Evolutionary conservation across 2,113 vertebrate genomes (phyloP).

Genomic region (Puma concolor): DNA sequence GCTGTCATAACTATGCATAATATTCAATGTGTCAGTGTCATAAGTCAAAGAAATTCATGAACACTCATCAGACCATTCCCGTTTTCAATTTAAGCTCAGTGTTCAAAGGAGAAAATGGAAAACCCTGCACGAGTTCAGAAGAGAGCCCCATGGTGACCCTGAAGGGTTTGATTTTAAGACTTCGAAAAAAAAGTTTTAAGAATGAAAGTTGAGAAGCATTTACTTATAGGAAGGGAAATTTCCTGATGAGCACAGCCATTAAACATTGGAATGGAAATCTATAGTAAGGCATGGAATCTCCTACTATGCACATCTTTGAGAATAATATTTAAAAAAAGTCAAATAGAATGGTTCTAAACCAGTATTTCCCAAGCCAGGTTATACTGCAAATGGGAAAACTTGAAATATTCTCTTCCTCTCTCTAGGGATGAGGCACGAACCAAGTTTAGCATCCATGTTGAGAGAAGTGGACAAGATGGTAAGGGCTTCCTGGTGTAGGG

Average conservation of each 20-base stretch:
- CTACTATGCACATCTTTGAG: neutral
- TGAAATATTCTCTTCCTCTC: neutral
- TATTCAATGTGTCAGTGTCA: neutral
- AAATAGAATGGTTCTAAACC: neutral
- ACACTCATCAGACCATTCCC: neutral
- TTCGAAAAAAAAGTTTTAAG: neutral
- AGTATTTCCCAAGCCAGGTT: constrained; percentile 3
- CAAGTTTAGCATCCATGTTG: neutral
- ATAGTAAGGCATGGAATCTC: neutral
- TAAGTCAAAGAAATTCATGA: constrained; percentile 22
- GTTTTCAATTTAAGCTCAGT: constrained; percentile 20
- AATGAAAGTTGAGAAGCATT: neutral
- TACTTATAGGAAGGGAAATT: neutral
- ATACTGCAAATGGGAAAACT: neutral
- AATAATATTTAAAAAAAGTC: neutral
- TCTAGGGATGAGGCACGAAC: neutral
- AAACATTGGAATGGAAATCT: neutral
- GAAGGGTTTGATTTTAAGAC: constrained; percentile 26
- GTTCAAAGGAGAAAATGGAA: neutral
- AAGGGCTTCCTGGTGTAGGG: neutral
- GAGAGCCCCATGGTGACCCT: neutral
- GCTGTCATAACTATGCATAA: neutral
- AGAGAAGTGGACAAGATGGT: neutral
- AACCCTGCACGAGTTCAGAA: neutral
- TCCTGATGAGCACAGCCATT: neutral